phyloP scores from a whole-genome alignment of 2,797 vertebrate genomes.

The Aplochiton taeniatus region DNA sequence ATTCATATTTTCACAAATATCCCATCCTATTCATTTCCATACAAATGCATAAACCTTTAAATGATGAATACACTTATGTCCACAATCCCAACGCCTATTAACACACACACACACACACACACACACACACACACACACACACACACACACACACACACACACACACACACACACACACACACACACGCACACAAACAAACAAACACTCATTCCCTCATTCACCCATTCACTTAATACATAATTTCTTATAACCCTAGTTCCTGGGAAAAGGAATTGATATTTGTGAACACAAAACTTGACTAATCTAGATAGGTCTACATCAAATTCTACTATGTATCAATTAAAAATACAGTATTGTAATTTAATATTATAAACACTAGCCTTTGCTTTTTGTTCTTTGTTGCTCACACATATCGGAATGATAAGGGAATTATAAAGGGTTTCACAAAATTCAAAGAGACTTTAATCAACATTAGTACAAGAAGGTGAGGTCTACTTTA shows the following conservation, averaged over 20 bases:
- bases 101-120: conserved; percentile 15
- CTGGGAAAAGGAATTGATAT: conserved; percentile 37
- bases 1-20: conserved; percentile 63
- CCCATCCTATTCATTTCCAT: conserved; percentile 31
- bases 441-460: conserved; percentile 25
- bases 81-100: conserved; percentile 16
- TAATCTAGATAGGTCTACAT: conserved; percentile 34
- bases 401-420: conserved; percentile 33
- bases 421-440: conserved; percentile 26
- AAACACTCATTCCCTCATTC: neutral
- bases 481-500: conserved; percentile 26
- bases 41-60: conserved; percentile 23
- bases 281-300: conserved; percentile 42
- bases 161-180: neutral
- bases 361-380: conserved; percentile 35
- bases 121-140: neutral
- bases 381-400: conserved; percentile 18
- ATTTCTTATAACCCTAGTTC: conserved; percentile 16
- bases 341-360: conserved; percentile 37
- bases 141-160: conserved; percentile 1
- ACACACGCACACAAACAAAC: conserved; percentile 7
- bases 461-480: conserved; percentile 11
- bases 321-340: conserved; percentile 37
- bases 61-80: conserved; percentile 16
- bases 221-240: neutral